Evolutionary conservation across 2,113 vertebrate genomes (phyloP).

Genomic region (Nothobranchius kuhntae): DNA sequence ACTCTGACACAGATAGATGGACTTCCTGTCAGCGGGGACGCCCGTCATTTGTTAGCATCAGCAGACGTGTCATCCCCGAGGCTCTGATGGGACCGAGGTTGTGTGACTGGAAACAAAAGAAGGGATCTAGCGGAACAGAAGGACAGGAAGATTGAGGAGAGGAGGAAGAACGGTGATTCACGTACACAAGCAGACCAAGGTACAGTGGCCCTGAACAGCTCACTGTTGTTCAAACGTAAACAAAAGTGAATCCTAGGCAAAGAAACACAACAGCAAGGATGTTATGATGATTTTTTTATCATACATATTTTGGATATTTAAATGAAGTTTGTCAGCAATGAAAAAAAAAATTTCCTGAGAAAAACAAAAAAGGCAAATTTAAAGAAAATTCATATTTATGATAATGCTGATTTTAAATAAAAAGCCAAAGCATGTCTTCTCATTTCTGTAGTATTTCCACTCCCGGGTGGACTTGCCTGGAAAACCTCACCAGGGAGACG

Average conservation of each 20-base stretch:
- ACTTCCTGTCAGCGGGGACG: slow-evolving; percentile 68
- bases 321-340: too few species aligned
- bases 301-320: too few species aligned
- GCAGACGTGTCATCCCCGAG: slow-evolving; percentile 64
- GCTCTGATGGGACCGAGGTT: slow-evolving; percentile 49
- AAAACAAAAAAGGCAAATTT: too few species aligned
- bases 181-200: slow-evolving; percentile 13
- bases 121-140: slow-evolving; percentile 15
- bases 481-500: too few species aligned
- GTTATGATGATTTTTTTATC: too few species aligned
- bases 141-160: slow-evolving; percentile 8
- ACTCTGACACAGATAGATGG: slow-evolving; percentile 80
- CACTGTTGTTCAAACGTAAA: slow-evolving; percentile 7
- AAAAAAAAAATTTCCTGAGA: too few species aligned
- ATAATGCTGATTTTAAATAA: too few species aligned
- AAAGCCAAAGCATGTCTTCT: too few species aligned
- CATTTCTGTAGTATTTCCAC: too few species aligned
- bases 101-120: slow-evolving; percentile 59
- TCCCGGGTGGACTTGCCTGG: too few species aligned
- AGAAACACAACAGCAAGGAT: neutral
- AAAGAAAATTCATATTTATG: too few species aligned
- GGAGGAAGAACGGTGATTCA: slow-evolving; percentile 14
- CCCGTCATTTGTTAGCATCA: slow-evolving; percentile 75
- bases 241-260: neutral
- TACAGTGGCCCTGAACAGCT: slow-evolving; percentile 1